These are phyloP conservation scores for Halyomorpha halys DNA, from an alignment of 1,140 invertebrate genomes.

Conservation along the genomic window DNA sequence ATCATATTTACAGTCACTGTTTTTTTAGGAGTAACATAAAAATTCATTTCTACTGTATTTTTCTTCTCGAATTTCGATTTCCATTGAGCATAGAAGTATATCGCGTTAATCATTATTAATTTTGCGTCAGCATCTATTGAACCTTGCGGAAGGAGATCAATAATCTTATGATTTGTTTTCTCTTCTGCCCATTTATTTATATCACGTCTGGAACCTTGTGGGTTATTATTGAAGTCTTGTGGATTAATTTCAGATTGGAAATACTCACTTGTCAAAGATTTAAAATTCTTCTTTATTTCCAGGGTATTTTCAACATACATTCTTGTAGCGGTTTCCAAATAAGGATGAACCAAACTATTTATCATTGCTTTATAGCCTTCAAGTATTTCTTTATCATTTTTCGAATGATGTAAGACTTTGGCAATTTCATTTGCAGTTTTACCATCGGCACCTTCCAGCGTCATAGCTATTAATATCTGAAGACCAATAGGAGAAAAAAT, in stretches of 20 bases:
- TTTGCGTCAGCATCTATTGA: conserved; percentile 43
- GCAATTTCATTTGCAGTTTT: conserved; percentile 44
- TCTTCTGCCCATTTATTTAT: conserved; percentile 63
- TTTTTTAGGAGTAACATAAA: conserved; percentile 39
- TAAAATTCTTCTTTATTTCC: conserved; percentile 40
- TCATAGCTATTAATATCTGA: conserved; percentile 40
- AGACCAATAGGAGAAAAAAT: conserved; percentile 35
- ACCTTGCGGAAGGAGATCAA: conserved; percentile 46
- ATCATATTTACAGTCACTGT: conserved; percentile 51
- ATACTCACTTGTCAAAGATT: conserved; percentile 36
- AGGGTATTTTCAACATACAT: conserved; percentile 46
- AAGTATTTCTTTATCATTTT: conserved; percentile 24
- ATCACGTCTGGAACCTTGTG: conserved; percentile 35
- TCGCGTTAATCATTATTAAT: conserved; percentile 66
- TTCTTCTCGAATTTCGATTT: conserved; percentile 42
- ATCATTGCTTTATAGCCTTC: conserved; percentile 18
- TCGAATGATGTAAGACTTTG: conserved; percentile 26
- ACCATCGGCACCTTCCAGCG: conserved; percentile 43
- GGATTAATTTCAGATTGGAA: conserved; percentile 44
- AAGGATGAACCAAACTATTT: conserved; percentile 35
- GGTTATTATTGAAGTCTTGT: conserved; percentile 43
- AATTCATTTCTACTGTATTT: conserved; percentile 38
- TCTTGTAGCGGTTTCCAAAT: conserved; percentile 50
- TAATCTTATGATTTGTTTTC: conserved; percentile 61
- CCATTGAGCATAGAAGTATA: conserved; percentile 76